Evolutionary conservation across 1,140 invertebrate genomes (phyloP), one percentile per base, ranked within the genome.

Genomic region (Lordiphosa mommai): DNA sequence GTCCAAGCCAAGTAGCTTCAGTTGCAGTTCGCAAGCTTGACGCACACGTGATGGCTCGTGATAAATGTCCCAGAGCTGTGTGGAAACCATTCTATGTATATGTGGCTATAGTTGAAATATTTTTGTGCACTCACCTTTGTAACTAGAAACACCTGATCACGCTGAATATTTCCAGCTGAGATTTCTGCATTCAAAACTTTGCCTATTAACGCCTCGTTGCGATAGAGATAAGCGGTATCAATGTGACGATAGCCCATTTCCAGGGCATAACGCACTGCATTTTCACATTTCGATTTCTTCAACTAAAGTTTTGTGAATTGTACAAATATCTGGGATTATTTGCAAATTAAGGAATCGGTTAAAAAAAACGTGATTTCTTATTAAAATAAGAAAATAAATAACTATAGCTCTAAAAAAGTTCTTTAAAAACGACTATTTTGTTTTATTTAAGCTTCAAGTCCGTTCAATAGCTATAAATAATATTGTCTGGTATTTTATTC

Each of bases 221-320:
- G 88, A 82, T 96, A 95, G 8, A 92, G 76, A 92, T 90, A 91
- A 13, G 96, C 95, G 79, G 94, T 95, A 82, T 95, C 94, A 29
- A 95, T 91, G 66, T 93, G 92, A 2, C 93, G 90, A 69, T 95
- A 95, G n/a, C 94, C 94, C 16, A 91, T 72, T 52, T 94, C 91
- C 29, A 95, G 91, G 0, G 94, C 94, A 17, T 58, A 61, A 20
- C 60, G 33, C 33, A 76, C 51, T 23, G 71, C 72, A 49, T 52
- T 47, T 37, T 60, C 66, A 53, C 70, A 73, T 4, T 72, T 63
- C 12, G 67, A 30, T 50, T 70, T 70, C 38, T 61, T 70, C 7
- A 69, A 30, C 65, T 70, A 63, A 20, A 60, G 20, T 49, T 49
- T 33, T 14, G 6, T 41, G 14, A 23, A 17, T 41, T 40, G n/a